phyloP scores from a whole-genome alignment of 2,888 invertebrate genomes.

The Andrena fulva region DNA sequence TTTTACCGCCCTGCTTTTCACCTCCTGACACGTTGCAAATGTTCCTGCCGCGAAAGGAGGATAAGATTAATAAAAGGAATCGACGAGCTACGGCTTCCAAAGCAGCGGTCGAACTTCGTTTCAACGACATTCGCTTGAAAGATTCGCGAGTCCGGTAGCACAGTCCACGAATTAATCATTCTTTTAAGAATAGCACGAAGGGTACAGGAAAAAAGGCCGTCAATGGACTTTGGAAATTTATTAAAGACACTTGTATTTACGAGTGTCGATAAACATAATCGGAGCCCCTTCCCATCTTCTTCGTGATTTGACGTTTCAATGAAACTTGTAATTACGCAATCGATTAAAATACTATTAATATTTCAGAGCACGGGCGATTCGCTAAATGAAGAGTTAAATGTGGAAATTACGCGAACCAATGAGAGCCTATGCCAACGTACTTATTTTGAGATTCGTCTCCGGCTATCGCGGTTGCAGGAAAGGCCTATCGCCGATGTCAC shows the following conservation, averaged over 20 bases:
- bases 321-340: slow-evolving; percentile 16
- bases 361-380: slow-evolving; percentile 15
- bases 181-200: too few species aligned
- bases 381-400: slow-evolving; percentile 63
- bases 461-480: slow-evolving; percentile 28
- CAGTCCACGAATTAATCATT: too few species aligned
- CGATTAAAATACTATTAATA: slow-evolving; percentile 43
- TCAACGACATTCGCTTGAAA: not conserved
- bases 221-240: too few species aligned
- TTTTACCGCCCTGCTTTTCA: not conserved
- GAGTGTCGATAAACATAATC: too few species aligned
- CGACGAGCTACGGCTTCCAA: too few species aligned
- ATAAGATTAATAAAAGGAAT: not conserved
- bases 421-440: slow-evolving; percentile 60
- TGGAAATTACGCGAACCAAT: slow-evolving; percentile 61
- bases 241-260: too few species aligned
- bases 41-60: not conserved
- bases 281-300: too few species aligned
- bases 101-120: not conserved
- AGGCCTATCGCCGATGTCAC: slow-evolving; percentile 8
- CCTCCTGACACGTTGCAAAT: not conserved
- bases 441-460: slow-evolving; percentile 56
- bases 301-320: not conserved
- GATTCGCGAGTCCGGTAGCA: not conserved
- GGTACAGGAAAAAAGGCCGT: too few species aligned